These are phyloP conservation scores for Nemapogon koenigi DNA, from an alignment of 2,888 invertebrate species.

Conservation along the genomic window DNA sequence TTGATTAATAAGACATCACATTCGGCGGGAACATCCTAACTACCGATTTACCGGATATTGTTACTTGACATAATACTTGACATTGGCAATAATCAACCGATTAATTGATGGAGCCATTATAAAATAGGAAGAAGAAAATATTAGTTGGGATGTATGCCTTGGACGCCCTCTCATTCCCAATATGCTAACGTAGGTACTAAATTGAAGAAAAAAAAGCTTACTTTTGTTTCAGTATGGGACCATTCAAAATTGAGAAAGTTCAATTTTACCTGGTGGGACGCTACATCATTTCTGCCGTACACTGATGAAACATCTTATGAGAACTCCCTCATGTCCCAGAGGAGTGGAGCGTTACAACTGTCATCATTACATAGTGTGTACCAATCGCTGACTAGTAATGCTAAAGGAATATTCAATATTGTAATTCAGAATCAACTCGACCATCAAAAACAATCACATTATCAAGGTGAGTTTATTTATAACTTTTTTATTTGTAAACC, in stretches of 20 bases:
- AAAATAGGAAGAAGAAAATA: no score
- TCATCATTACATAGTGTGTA: slow-evolving; percentile 90
- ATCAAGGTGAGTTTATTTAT: slow-evolving; percentile 67
- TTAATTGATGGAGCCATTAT: no score
- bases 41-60: no score
- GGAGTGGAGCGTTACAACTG: slow-evolving; percentile 78
- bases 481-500: no score
- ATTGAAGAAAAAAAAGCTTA: no score
- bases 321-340: slow-evolving; percentile 81
- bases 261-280: slow-evolving; percentile 92
- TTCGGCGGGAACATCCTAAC: no score
- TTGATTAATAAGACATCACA: no score
- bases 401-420: slow-evolving; percentile 82
- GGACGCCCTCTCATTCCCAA: no score
- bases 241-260: slow-evolving; percentile 83
- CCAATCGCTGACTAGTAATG: slow-evolving; percentile 88
- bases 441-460: slow-evolving; percentile 72
- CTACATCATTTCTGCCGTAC: slow-evolving; percentile 85
- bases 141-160: no score
- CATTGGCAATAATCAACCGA: no score
- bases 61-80: no score
- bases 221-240: slow-evolving; percentile 80
- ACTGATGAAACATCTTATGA: slow-evolving; percentile 85
- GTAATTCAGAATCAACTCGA: slow-evolving; percentile 84
- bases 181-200: no score